Conservation (phyloP, 2,888 invertebrate genomes). For the Amphipoea lucens region DNA sequence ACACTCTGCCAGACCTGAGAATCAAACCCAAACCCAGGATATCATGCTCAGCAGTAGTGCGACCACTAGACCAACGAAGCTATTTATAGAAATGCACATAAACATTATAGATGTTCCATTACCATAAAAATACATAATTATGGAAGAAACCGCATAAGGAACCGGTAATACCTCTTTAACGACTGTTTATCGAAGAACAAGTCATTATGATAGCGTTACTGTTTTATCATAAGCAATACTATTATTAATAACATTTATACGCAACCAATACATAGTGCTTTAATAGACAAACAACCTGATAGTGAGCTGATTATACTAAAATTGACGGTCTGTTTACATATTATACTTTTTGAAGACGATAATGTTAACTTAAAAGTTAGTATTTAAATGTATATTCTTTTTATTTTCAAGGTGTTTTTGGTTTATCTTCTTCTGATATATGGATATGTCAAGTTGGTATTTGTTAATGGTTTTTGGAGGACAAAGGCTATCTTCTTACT, state of each 20-base stretch:
- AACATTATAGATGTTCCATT: constrained; percentile 13
- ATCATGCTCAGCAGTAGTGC: not conserved
- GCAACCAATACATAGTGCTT: constrained; percentile 21
- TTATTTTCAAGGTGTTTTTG: constrained; percentile 1
- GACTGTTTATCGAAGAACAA: constrained; percentile 10
- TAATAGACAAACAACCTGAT: constrained; percentile 24
- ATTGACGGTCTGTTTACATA: constrained; percentile 14
- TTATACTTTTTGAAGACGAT: not conserved
- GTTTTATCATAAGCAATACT: constrained; percentile 25
- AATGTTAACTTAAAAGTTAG: not conserved
- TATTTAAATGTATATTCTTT: constrained; percentile 3
- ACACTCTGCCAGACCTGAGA: not conserved
- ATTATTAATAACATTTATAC: constrained; percentile 38
- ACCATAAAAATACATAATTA: constrained; percentile 15
- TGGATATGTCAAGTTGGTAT: constrained; percentile 20
- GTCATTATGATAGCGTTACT: constrained; percentile 32
- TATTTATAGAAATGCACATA: constrained; percentile 2
- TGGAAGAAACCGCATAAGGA: constrained; percentile 21
- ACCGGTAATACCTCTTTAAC: constrained; percentile 26
- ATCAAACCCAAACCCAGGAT: not conserved
- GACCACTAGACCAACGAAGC: not conserved
- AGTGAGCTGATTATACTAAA: constrained; percentile 7
- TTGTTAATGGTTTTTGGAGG: constrained; percentile 11
- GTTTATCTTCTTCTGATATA: constrained; percentile 29
- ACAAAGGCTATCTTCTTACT: constrained; percentile 5